Percentiles rank a stretch among this genome's conserved stretches.
Evolutionary conservation across 1,140 invertebrate genomes (phyloP).

Genomic region (Hyles vespertilio): DNA sequence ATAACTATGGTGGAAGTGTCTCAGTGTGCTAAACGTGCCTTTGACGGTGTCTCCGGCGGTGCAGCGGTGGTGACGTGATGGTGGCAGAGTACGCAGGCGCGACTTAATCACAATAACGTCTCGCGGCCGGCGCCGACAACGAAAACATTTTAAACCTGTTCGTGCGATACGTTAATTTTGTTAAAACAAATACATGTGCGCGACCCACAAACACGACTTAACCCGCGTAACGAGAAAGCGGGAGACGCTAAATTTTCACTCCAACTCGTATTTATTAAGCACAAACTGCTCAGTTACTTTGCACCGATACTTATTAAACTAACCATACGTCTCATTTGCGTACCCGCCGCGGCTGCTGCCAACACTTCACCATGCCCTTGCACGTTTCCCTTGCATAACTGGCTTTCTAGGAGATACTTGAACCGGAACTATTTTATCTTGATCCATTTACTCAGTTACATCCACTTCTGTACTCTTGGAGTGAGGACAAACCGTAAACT

Average conservation of each 20-base stretch:
- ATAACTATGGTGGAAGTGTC: slow-evolving; percentile 30
- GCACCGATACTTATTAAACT: no score
- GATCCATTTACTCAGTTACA: no score
- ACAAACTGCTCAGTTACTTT: slow-evolving; percentile 1
- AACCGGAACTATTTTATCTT: no score
- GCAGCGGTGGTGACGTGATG: background rate
- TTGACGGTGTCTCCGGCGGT: slow-evolving; percentile 16
- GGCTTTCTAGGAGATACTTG: no score
- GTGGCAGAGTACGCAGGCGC: slow-evolving; percentile 21
- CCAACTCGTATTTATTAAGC: slow-evolving; percentile 17
- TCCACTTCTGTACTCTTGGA: no score
- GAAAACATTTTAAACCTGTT: slow-evolving; percentile 52
- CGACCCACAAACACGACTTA: slow-evolving; percentile 40
- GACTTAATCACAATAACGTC: slow-evolving; percentile 50
- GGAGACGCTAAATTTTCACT: slow-evolving; percentile 45
- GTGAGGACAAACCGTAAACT: no score
- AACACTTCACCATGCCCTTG: no score
- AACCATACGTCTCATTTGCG: no score
- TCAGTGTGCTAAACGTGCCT: slow-evolving; percentile 53
- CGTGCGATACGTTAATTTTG: slow-evolving; percentile 47
- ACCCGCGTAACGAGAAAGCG: slow-evolving; percentile 34
- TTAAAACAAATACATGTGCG: slow-evolving; percentile 42
- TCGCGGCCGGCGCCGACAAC: slow-evolving; percentile 34
- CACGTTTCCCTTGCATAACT: no score
- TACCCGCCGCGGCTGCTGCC: no score